Base-by-base conservation (phyloP, 2,888 invertebrate genomes). In the Alviniconcha strummeri region DNA sequence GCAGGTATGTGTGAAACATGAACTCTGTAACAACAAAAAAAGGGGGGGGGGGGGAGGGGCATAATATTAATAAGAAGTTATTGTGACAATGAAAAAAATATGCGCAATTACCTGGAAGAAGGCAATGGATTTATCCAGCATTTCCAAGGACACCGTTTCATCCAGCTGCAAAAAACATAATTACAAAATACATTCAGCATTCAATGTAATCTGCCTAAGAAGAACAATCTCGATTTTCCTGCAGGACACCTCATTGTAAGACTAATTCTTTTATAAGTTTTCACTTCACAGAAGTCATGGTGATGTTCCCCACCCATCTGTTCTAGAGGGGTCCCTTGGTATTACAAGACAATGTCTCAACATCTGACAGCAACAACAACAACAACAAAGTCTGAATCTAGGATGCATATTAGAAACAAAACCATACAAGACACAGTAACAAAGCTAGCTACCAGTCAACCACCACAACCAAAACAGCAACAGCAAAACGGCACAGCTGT, bases 131-230 rank as follows among this genome's bases (percentile, higher is more conserved):
- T 97, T 97, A 92, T 98, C 98, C 84, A 99, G 94, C 15, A 96
- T 95, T 94, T 99, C 98, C 9, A 97, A 95, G 4, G 96, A 96
- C 82, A 98, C 96, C 94, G 98, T 99, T 94, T 99, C 99, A 93
- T 99, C 99, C 83, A 99, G 94, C 89, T 93, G 89, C 9, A 89
- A 86, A 78, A 52, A 82, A n/a, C n/a, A n/a, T n/a, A n/a, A n/a
- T 69, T 17, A 4, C 15, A 17, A 0, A 6, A 69, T 69, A 69
- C 60, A 60, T 36, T 36, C 36, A 36, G 36, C 36, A 36, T 3
- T 36, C 36, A 36, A 3, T 36, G 36, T 36, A 36, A 36, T 36
- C 36, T 36, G 36, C 36, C 36, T 36, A 36, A 36, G 36, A 36
- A 0, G 36, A 36, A 36, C 36, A 36, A 36, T 36, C 36, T 36